Conservation (phyloP, 2,113 vertebrate species). For the Paraplagusia blochii region DNA sequence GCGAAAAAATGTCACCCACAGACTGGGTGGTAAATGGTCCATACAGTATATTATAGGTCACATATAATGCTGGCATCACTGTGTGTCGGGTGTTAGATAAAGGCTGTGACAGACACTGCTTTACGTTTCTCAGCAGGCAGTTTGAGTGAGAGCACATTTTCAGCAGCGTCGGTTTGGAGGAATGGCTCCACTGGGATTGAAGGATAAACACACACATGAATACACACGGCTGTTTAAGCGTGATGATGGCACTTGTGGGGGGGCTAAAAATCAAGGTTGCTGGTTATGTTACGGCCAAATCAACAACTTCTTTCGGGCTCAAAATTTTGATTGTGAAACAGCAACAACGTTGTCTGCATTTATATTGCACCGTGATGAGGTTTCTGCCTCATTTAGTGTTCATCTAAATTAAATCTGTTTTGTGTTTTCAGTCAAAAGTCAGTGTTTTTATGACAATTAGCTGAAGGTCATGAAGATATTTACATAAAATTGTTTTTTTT, state of each 20-base stretch:
- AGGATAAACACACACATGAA: slow-evolving; percentile 31
- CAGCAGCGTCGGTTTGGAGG: slow-evolving; percentile 30
- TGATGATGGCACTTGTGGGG: slow-evolving; percentile 15
- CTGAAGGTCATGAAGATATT: too few relatives aligned
- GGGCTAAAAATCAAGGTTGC: slow-evolving; percentile 5
- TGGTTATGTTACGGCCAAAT: not conserved
- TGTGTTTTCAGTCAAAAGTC: too few relatives aligned
- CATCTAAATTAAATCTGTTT: too few relatives aligned
- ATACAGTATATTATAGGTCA: not conserved
- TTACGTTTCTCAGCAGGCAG: slow-evolving; percentile 23
- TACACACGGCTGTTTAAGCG: slow-evolving; percentile 25
- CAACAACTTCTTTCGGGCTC: not conserved
- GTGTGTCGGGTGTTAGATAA: slow-evolving; percentile 4
- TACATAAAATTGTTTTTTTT: too few relatives aligned
- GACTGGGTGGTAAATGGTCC: not conserved
- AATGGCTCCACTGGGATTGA: slow-evolving; percentile 26
- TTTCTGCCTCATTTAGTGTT: too few relatives aligned
- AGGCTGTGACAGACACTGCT: slow-evolving; percentile 1
- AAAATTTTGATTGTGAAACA: slow-evolving; percentile 4
- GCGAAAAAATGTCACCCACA: not conserved
- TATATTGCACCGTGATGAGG: too few relatives aligned
- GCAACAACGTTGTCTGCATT: too few relatives aligned
- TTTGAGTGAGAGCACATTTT: slow-evolving; percentile 14
- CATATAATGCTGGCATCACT: slow-evolving; percentile 4
- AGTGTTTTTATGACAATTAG: too few relatives aligned